Evolutionary conservation across 1,140 invertebrate genomes (phyloP), one percentile per base, ranked within the genome.

Genomic region (Pseudomyrmex dendroicus): DNA sequence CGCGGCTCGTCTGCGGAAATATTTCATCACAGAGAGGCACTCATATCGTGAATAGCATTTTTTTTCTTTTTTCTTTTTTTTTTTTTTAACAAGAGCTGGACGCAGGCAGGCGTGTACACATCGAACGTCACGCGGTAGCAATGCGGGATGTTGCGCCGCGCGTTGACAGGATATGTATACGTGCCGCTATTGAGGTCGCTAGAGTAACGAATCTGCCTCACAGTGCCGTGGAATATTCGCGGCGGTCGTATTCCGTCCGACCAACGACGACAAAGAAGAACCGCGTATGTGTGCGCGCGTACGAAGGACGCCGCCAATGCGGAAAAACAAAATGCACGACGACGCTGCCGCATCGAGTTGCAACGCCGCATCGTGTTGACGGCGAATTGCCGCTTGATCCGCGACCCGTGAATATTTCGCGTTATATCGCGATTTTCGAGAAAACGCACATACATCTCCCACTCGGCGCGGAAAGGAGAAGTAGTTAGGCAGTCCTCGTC

Each of bases 121-220:
- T 61, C 15, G 22, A 48, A 80, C 46, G 73, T 67, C 52, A 46
- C 35, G 15, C 57, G 20, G 15, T 15, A 61, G 56, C 68, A 73
- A 82, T 35, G 22, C 57, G 62, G 61, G 50, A 86, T 59, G 72
- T 50, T 70, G 20, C 50, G 35, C 35, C 35, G 35, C 20, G 13
- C 46, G 13, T 44, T 2, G 50, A 67, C 50, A 48, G 54, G 35
- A 61, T 67, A 17, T 59, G 57, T 44, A 54, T 54, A 25, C 17
- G 10, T 10, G 17, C 12, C 46, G 57, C 35, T 66, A 83, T 83
- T 61, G 64, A 52, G 54, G 44, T 73, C 68, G 68, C 22, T 56
- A 66, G 52, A 62, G 46, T 22, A 76, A 68, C 64, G 68, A 86
- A 86, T 86, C 66, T 73, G 68, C 46, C 22, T 25, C 35, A 50